Conservation (phyloP, 2,797 vertebrate species). For the Pyrrhura leucotis region DNA sequence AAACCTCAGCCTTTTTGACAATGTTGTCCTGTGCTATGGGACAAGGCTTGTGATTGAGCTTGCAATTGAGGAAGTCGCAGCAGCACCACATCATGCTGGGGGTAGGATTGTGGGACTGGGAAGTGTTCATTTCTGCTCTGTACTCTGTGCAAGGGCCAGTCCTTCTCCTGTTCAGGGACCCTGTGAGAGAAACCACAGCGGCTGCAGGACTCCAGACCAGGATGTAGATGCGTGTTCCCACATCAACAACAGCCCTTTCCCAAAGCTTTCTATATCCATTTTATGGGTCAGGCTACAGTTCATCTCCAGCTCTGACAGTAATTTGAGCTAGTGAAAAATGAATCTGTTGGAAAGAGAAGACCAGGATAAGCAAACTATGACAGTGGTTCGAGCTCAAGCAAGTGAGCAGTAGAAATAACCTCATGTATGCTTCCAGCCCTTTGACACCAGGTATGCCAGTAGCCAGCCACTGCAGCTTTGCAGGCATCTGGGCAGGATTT, state of each 20-base stretch:
- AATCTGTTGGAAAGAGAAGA: background rate
- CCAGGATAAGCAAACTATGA: background rate
- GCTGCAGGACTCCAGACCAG: accelerated
- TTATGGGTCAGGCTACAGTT: background rate
- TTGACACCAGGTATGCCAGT: background rate
- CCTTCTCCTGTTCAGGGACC: background rate
- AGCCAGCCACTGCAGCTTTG: background rate
- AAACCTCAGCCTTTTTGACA: background rate
- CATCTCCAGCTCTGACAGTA: background rate
- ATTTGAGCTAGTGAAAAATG: background rate
- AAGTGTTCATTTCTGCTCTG: background rate
- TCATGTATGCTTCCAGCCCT: accelerated
- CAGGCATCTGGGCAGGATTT: background rate
- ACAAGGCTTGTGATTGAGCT: background rate
- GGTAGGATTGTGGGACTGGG: accelerated
- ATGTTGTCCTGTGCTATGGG: accelerated
- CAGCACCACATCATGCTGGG: background rate
- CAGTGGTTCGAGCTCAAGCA: accelerated
- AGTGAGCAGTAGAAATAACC: accelerated
- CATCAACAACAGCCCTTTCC: background rate
- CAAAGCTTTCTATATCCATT: background rate
- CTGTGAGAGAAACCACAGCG: accelerated
- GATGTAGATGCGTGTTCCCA: accelerated
- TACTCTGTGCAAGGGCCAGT: background rate
- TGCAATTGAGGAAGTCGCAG: background rate